Evolutionary conservation across 2,113 vertebrate species (phyloP).

Genomic region (Lichenostomus cassidix): DNA sequence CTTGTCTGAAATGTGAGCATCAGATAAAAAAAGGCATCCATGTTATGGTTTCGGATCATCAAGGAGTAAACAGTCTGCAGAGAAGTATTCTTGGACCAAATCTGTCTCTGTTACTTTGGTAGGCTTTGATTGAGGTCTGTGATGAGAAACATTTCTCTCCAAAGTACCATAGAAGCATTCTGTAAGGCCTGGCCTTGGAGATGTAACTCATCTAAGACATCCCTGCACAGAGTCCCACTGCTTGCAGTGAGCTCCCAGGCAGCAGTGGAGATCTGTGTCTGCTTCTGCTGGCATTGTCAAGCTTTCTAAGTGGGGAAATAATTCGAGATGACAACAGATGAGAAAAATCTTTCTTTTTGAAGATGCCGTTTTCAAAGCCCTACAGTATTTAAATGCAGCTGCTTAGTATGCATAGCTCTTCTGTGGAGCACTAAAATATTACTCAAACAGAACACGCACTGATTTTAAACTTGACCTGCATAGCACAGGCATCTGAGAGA

Average conservation of each 20-base stretch:
- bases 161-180: neutral
- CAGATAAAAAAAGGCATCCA: slow-evolving; percentile 8
- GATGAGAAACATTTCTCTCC: slow-evolving; percentile 48
- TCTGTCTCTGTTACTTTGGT: neutral
- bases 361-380: neutral
- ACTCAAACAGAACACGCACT: slow-evolving; percentile 26
- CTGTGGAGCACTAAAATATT: slow-evolving; percentile 4
- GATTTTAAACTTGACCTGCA: slow-evolving; percentile 47
- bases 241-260: neutral
- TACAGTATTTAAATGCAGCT: slow-evolving; percentile 14
- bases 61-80: neutral
- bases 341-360: slow-evolving; percentile 28
- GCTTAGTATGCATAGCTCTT: slow-evolving; percentile 49
- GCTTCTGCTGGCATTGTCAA: neutral
- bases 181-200: neutral
- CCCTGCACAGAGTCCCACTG: neutral
- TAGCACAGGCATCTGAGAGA: neutral
- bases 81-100: neutral
- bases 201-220: neutral
- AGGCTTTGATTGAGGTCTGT: slow-evolving; percentile 29
- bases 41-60: neutral
- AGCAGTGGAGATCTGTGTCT: neutral
- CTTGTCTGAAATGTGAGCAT: slow-evolving; percentile 89
- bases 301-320: neutral
- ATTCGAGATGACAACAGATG: neutral